phyloP scores from a whole-genome alignment of 2,888 invertebrate species.

The Pseudanteris insignis region DNA sequence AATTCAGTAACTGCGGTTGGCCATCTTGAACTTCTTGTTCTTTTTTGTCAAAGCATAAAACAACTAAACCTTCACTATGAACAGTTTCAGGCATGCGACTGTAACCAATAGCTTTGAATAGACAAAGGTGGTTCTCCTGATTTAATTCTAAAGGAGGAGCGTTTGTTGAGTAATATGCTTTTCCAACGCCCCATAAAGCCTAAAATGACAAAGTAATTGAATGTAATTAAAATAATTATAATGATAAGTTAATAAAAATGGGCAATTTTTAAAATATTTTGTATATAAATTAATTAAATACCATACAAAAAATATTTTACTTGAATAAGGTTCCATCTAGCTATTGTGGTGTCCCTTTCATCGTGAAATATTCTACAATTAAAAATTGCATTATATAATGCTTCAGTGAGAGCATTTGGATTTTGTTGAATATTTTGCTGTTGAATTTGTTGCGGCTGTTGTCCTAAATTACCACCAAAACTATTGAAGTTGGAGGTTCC shows the following conservation, averaged over 20 bases:
- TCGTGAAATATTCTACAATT: constrained; percentile 90
- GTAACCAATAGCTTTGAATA: constrained; percentile 95
- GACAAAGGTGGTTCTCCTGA: constrained; percentile 88
- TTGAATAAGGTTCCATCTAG: constrained; percentile 86
- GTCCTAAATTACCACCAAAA: constrained; percentile 54
- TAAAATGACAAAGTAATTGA: constrained; percentile 74
- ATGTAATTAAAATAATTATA: not conserved
- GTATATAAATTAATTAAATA: too few species aligned
- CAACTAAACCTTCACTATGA: constrained; percentile 91
- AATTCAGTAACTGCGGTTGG: constrained; percentile 68
- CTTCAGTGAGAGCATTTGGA: constrained; percentile 73
- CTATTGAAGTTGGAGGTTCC: constrained; percentile 53
- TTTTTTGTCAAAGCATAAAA: constrained; percentile 83
- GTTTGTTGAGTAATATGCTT: constrained; percentile 80
- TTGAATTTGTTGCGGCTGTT: constrained; percentile 56
- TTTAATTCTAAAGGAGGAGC: constrained; percentile 84
- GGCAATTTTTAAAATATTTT: too few species aligned
- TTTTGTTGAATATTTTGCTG: constrained; percentile 68
- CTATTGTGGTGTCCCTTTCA: constrained; percentile 91
- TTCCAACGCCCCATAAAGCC: constrained; percentile 87
- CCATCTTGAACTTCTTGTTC: constrained; percentile 76
- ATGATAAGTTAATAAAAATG: too few species aligned
- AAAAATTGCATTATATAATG: constrained; percentile 78
- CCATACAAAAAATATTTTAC: too few species aligned
- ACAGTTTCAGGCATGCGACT: constrained; percentile 86